Conservation (phyloP, 2,888 invertebrate genomes). For the Meteorus colon region DNA sequence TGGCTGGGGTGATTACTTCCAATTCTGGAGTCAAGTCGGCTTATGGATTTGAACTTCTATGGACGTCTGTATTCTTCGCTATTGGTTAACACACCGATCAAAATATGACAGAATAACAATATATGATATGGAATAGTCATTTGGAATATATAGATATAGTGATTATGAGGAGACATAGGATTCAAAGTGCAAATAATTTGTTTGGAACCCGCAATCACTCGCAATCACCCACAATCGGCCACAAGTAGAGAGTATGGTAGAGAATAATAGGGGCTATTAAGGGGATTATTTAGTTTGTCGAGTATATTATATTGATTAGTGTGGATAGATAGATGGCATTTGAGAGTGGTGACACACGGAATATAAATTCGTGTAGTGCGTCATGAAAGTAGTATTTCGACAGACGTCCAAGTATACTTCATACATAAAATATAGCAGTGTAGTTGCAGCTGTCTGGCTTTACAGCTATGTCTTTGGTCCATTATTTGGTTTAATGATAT, state of each 20-base stretch:
- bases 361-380: constrained; percentile 22
- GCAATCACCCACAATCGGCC: background rate
- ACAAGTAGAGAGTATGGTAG: background rate
- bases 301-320: background rate
- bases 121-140: background rate
- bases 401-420: constrained; percentile 6
- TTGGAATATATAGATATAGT: background rate
- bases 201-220: background rate
- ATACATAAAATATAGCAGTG: constrained; percentile 12
- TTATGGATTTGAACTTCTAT: too few species aligned
- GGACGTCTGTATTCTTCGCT: too few species aligned
- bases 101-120: constrained; percentile 34
- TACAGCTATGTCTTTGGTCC: constrained; percentile 27
- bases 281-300: constrained; percentile 6
- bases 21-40: too few species aligned
- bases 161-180: background rate
- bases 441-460: background rate
- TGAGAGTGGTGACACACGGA: background rate
- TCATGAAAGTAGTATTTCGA: background rate
- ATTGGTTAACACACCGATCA: background rate
- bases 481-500: constrained; percentile 42
- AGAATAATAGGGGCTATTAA: background rate
- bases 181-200: constrained; percentile 22
- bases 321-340: constrained; percentile 24
- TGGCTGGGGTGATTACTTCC: too few species aligned